phyloP scores from a whole-genome alignment of 1,140 invertebrate genomes.

The Aphelenchoides fujianensis region DNA sequence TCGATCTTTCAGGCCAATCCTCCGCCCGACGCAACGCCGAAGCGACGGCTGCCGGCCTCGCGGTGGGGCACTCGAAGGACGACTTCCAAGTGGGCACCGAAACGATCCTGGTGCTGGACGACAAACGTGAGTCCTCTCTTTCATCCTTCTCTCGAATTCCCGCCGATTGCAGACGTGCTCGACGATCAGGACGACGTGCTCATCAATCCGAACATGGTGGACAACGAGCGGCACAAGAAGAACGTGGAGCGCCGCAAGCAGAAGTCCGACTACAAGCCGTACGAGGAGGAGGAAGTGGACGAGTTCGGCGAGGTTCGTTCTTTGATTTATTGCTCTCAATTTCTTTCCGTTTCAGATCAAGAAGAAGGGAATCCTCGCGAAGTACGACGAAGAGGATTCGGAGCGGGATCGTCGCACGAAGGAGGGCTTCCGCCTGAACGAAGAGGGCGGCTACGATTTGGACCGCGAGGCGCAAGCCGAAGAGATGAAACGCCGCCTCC shows the following conservation, averaged over 20 bases:
- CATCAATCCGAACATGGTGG: conserved; percentile 90
- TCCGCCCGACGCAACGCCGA: too few relatives aligned
- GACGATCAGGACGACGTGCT: conserved; percentile 80
- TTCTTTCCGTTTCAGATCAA: conserved; percentile 60
- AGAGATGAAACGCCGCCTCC: conserved; percentile 68
- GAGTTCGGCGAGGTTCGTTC: conserved; percentile 72
- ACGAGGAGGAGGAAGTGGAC: conserved; percentile 83
- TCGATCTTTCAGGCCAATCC: not conserved
- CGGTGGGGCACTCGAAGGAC: conserved; percentile 79
- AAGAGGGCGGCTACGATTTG: conserved; percentile 53
- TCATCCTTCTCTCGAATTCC: conserved; percentile 8
- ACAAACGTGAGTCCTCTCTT: conserved; percentile 69
- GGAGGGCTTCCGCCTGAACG: conserved; percentile 18
- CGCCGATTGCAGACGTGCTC: conserved; percentile 68
- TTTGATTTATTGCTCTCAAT: not conserved
- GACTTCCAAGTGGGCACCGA: conserved; percentile 78
- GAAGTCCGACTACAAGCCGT: conserved; percentile 76
- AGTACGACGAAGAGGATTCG: conserved; percentile 85
- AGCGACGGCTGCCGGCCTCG: conserved; percentile 72
- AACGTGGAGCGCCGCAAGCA: conserved; percentile 81
- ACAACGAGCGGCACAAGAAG: conserved; percentile 84
- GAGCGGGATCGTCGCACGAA: conserved; percentile 77
- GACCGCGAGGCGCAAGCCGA: conserved; percentile 65
- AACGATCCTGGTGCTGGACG: conserved; percentile 87
- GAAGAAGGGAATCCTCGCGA: conserved; percentile 73